Base-by-base conservation (phyloP, 2,888 invertebrate species). In the Acleris literana region DNA sequence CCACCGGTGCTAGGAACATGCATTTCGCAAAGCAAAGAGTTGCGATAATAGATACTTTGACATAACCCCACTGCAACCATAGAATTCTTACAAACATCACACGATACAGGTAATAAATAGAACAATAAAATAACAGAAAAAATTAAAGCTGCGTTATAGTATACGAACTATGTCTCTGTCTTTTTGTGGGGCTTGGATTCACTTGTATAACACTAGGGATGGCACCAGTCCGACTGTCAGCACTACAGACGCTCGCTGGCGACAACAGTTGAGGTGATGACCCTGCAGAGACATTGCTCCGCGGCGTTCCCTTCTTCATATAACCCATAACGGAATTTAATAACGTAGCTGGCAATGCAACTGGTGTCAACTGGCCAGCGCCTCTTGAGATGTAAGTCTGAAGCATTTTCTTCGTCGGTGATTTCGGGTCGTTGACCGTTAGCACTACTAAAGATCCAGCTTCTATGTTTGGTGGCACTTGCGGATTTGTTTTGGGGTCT, bases 191-290 rank as follows among this genome's bases (percentile, higher is more conserved):
- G 64, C 82, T 86, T 0, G 78, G 78, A 61, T 77, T 80, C 16
- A 81, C 59, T 59, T 82, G 79, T 54, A 85, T 80, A 18, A 80
- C 77, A 61, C 78, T 77, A 3, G 84, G 79, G 0, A 80, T 82
- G 3, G 68, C 71, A 70, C 79, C 74, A 68, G 76, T 71, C 9
- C 81, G 77, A 59, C 83, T 82, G 7, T 85, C 86, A 1, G 79
- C 79, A 56, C 83, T 84, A 0, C 79, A 79, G 70, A 64, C 91
- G 84, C 82, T 93, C 76, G 63, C 89, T 75, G 75, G 90, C 33
- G 74, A 92, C 74, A 77, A 85, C 76, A 79, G 82, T 80, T 64
- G 92, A 72, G 74, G 94, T 63, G 81, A 95, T 76, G 79, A 94
- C 81, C 73, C 93, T 68, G 62, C 92, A 1, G 84, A 80, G 3